phyloP scores from a whole-genome alignment of 2,797 vertebrate genomes.

The Sparidentex hasta region DNA sequence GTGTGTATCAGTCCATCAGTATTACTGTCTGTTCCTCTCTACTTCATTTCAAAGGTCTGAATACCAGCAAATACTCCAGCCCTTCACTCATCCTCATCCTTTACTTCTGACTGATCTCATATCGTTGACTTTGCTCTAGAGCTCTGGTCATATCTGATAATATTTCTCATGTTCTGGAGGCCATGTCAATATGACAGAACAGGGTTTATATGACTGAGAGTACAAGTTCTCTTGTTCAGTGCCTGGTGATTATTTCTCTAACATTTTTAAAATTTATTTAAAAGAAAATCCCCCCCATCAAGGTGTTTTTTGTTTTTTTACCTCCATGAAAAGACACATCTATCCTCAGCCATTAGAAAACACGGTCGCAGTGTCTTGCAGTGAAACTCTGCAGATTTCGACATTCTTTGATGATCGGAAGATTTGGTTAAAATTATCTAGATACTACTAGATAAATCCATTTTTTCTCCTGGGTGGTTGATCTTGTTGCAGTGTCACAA shows the following conservation, averaged over 20 bases:
- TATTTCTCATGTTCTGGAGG: slow-evolving; percentile 32
- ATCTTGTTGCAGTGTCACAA: neutral
- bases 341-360: slow-evolving; percentile 8
- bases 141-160: slow-evolving; percentile 38
- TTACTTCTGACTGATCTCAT: slow-evolving; percentile 13
- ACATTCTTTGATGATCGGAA: slow-evolving; percentile 17
- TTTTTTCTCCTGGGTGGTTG: no score
- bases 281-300: neutral
- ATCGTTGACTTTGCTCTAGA: slow-evolving; percentile 13
- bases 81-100: neutral
- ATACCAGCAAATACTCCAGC: slow-evolving; percentile 31
- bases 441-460: neutral
- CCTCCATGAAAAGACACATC: slow-evolving; percentile 4
- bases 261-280: slow-evolving; percentile 11
- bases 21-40: slow-evolving; percentile 54
- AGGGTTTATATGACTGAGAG: neutral
- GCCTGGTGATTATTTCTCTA: slow-evolving; percentile 30
- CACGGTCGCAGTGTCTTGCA: slow-evolving; percentile 14
- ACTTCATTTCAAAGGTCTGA: slow-evolving; percentile 49
- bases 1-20: slow-evolving; percentile 57
- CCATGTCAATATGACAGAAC: slow-evolving; percentile 3
- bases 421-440: neutral
- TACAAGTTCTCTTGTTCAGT: slow-evolving; percentile 18
- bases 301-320: slow-evolving; percentile 15
- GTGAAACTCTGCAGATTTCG: neutral